These are phyloP conservation scores for Eupeodes corollae DNA, from an alignment of 1,140 invertebrate species.

Conservation along the genomic window DNA sequence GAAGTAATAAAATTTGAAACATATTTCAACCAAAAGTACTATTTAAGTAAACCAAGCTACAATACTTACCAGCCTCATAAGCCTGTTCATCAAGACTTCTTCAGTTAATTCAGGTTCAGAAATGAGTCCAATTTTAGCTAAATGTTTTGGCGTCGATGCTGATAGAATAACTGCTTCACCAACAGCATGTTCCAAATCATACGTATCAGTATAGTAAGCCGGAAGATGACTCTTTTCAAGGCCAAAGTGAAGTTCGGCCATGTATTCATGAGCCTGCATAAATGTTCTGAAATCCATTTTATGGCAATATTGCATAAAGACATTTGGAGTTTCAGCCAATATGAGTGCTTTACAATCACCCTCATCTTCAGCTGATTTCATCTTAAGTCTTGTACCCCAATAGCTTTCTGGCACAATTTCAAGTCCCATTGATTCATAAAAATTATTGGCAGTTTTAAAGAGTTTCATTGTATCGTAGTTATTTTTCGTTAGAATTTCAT, in stretches of 20 bases:
- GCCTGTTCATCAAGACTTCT: conserved; percentile 29
- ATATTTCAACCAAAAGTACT: not conserved
- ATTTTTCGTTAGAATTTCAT: conserved; percentile 15
- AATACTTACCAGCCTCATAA: conserved; percentile 42
- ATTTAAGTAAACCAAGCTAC: too few relatives aligned
- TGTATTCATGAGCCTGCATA: conserved; percentile 58
- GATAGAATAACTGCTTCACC: conserved; percentile 56
- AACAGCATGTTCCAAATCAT: conserved; percentile 56
- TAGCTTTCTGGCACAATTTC: conserved; percentile 16
- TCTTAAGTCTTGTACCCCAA: conserved; percentile 22
- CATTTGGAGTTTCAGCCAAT: conserved; percentile 26
- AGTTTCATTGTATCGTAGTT: conserved; percentile 17
- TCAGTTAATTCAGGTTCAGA: conserved; percentile 17
- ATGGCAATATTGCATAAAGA: conserved; percentile 31
- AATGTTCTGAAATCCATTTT: conserved; percentile 30
- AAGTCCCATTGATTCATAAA: conserved; percentile 28
- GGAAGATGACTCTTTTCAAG: conserved; percentile 53
- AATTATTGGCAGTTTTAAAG: conserved; percentile 23
- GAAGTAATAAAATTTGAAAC: not conserved
- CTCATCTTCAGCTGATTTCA: conserved; percentile 19
- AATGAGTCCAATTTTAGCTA: conserved; percentile 28
- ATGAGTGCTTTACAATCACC: conserved; percentile 27
- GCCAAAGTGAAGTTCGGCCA: conserved; percentile 63
- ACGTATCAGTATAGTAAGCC: conserved; percentile 39
- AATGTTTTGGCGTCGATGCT: conserved; percentile 46